Percentiles rank a stretch among this genome's conserved stretches.
Evolutionary conservation across 2,888 invertebrate genomes (phyloP).

Genomic region (Drosophila infuscata): DNA sequence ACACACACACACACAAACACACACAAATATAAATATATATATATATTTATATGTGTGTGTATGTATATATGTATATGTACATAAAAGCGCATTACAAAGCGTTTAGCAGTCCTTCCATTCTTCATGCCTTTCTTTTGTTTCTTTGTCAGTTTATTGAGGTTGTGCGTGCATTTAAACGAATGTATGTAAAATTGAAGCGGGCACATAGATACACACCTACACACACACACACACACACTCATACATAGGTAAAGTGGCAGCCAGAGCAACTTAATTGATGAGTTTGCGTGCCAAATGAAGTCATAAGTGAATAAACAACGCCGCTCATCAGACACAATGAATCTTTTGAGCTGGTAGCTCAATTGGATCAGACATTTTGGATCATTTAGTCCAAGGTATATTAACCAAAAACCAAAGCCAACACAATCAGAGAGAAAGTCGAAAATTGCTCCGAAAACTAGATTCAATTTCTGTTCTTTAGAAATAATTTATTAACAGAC

Average conservation of each 20-base stretch:
- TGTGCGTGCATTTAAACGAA: constrained; percentile 42
- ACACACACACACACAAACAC: constrained; percentile 38
- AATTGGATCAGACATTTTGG: constrained; percentile 1
- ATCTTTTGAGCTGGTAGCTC: background rate
- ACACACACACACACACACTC: background rate
- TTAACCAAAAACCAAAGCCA: background rate
- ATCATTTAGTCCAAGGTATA: background rate
- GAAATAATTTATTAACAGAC: background rate
- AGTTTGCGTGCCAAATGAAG: constrained; percentile 43
- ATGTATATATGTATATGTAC: background rate
- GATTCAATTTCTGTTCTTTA: background rate
- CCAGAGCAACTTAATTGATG: constrained; percentile 35
- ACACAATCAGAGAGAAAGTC: background rate
- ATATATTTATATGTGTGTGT: background rate
- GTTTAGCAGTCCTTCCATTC: constrained; percentile 57
- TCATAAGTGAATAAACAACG: constrained; percentile 43
- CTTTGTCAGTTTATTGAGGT: constrained; percentile 21
- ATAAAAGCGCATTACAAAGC: constrained; percentile 76
- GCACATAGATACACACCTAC: background rate
- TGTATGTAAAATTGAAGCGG: constrained; percentile 40
- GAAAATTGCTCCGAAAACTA: background rate
- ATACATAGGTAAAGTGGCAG: constrained; percentile 17
- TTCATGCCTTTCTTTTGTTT: constrained; percentile 34
- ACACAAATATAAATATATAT: background rate
- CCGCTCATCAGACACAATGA: constrained; percentile 30